phyloP scores from a whole-genome alignment of 2,888 invertebrate genomes.

The Phania funesta region DNA sequence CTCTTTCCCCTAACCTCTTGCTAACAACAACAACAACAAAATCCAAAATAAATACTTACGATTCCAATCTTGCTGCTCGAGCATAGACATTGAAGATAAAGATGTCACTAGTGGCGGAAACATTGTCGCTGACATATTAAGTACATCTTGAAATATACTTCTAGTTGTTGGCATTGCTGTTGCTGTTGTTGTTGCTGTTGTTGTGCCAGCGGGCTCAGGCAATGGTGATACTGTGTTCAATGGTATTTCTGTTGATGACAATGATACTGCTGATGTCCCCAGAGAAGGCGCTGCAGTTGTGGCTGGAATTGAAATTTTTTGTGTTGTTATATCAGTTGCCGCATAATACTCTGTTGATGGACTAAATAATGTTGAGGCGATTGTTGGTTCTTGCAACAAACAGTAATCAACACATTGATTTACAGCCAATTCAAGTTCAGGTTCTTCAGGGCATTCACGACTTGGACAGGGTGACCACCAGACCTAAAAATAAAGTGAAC shows the following conservation, averaged over 20 bases:
- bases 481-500: slow-evolving; percentile 81
- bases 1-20: not conserved
- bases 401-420: slow-evolving; percentile 89
- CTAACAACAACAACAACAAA: not conserved
- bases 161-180: slow-evolving; percentile 68
- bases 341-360: slow-evolving; percentile 71
- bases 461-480: slow-evolving; percentile 93
- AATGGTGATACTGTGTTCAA: slow-evolving; percentile 69
- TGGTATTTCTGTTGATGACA: slow-evolving; percentile 53
- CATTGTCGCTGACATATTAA: slow-evolving; percentile 79
- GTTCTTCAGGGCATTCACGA: slow-evolving; percentile 88
- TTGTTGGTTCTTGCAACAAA: slow-evolving; percentile 80
- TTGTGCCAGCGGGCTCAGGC: slow-evolving; percentile 24
- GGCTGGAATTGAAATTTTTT: slow-evolving; percentile 51
- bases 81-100: slow-evolving; percentile 75
- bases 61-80: slow-evolving; percentile 75
- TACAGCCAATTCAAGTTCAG: slow-evolving; percentile 86
- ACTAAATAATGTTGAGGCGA: slow-evolving; percentile 71
- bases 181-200: slow-evolving; percentile 69
- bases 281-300: slow-evolving; percentile 16
- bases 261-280: slow-evolving; percentile 70
- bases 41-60: slow-evolving; percentile 74
- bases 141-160: slow-evolving; percentile 78
- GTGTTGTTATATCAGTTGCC: slow-evolving; percentile 57
- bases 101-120: slow-evolving; percentile 76